Conservation (phyloP, 2,797 vertebrate species). For the Chelonia mydas region DNA sequence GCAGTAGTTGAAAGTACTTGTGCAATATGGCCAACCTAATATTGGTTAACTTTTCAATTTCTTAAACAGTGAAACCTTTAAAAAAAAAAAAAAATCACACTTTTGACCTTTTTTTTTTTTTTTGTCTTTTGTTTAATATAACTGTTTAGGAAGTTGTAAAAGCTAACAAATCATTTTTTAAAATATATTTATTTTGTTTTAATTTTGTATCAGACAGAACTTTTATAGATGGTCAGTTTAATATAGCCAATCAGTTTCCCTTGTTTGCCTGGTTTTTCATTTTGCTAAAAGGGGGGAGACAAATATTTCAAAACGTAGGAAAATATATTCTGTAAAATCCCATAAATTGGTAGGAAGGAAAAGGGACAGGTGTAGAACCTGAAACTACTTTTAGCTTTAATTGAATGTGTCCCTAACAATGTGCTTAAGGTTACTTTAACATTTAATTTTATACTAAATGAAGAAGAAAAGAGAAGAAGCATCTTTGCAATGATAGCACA, state of each 20-base stretch:
- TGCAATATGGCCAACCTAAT: neutral
- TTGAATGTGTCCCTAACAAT: neutral
- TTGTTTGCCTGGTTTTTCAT: neutral
- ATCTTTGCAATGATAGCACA: neutral
- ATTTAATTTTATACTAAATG: neutral
- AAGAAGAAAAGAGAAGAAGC: neutral
- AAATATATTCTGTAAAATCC: neutral
- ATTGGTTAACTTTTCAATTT: neutral
- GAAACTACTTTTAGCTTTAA: neutral
- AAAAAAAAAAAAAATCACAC: neutral
- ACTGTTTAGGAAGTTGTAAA: neutral
- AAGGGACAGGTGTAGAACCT: neutral
- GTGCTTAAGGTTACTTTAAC: neutral
- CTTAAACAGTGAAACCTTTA: neutral
- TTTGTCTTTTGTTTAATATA: neutral
- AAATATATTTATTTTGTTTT: neutral
- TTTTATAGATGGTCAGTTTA: neutral
- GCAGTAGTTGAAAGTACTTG: neutral
- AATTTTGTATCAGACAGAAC: neutral
- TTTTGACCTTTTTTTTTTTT: neutral
- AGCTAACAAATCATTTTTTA: neutral
- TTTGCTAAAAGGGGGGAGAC: neutral
- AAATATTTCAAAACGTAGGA: neutral
- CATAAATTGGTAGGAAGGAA: neutral
- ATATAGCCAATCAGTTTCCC: neutral